These are phyloP conservation scores for Chromobotia macracanthus DNA, from an alignment of 2,797 vertebrate species.

Conservation along the genomic window DNA sequence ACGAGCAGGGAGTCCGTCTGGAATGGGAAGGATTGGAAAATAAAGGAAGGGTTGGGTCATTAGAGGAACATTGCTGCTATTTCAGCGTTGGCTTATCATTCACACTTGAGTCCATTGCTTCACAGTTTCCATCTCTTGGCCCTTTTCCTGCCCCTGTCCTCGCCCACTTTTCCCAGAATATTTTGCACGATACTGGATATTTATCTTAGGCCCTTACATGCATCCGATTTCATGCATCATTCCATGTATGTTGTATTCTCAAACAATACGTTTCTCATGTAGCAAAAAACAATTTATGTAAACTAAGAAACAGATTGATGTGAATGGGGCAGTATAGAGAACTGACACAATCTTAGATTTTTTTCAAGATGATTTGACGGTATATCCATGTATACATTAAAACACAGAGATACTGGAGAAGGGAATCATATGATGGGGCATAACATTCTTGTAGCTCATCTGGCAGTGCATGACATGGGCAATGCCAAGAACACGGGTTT, in stretches of 20 bases:
- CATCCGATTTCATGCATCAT: constrained; percentile 27
- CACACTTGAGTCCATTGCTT: constrained; percentile 42
- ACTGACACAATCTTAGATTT: background rate
- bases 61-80: constrained; percentile 29
- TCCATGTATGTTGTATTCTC: constrained; percentile 11
- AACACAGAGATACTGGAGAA: background rate
- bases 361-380: background rate
- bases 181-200: constrained; percentile 35
- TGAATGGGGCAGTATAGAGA: background rate
- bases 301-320: background rate
- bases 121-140: constrained; percentile 26
- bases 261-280: background rate
- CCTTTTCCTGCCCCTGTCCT: constrained; percentile 10
- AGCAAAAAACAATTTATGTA: background rate
- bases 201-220: constrained; percentile 14
- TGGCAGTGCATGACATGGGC: too few species aligned
- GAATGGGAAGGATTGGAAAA: constrained; percentile 69
- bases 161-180: constrained; percentile 25
- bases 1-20: constrained; percentile 71
- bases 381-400: background rate
- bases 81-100: constrained; percentile 45
- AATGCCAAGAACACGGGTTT: too few species aligned
- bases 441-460: background rate
- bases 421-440: background rate
- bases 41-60: constrained; percentile 35